Conservation (phyloP, 2,888 invertebrate species). For the Lapara coniferarum region DNA sequence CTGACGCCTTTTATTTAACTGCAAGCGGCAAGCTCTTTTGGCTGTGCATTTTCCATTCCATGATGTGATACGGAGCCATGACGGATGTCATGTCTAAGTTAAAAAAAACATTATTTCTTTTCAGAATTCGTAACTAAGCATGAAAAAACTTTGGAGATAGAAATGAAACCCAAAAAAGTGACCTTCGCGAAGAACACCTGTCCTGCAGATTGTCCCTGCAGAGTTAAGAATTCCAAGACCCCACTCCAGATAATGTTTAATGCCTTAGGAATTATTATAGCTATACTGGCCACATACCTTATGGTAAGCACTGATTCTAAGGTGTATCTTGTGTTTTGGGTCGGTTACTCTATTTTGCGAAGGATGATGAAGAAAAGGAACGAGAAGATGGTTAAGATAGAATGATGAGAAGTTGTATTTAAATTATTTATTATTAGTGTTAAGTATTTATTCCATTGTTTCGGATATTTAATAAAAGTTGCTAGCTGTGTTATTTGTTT, state of each 20-base stretch:
- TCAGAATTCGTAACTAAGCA: slow-evolving; percentile 52
- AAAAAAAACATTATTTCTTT: slow-evolving; percentile 29
- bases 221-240: slow-evolving; percentile 36
- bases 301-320: slow-evolving; percentile 69
- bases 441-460: slow-evolving; percentile 10
- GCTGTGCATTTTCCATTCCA: no score
- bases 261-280: slow-evolving; percentile 63
- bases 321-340: slow-evolving; percentile 71
- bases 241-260: slow-evolving; percentile 53
- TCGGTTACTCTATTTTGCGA: slow-evolving; percentile 67
- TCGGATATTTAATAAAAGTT: not conserved
- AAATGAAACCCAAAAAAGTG: slow-evolving; percentile 29
- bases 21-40: no score
- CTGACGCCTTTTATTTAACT: no score
- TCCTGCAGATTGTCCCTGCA: slow-evolving; percentile 57
- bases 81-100: no score
- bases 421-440: slow-evolving; percentile 4
- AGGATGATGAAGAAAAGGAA: slow-evolving; percentile 58
- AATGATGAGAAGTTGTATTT: not conserved
- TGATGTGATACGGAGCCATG: no score
- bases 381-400: slow-evolving; percentile 52
- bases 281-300: slow-evolving; percentile 66
- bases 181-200: slow-evolving; percentile 37
- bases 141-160: slow-evolving; percentile 38
- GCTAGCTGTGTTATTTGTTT: not conserved